These are phyloP conservation scores for Hypomecis atomaria DNA, from an alignment of 2,888 invertebrate species.

Conservation along the genomic window DNA sequence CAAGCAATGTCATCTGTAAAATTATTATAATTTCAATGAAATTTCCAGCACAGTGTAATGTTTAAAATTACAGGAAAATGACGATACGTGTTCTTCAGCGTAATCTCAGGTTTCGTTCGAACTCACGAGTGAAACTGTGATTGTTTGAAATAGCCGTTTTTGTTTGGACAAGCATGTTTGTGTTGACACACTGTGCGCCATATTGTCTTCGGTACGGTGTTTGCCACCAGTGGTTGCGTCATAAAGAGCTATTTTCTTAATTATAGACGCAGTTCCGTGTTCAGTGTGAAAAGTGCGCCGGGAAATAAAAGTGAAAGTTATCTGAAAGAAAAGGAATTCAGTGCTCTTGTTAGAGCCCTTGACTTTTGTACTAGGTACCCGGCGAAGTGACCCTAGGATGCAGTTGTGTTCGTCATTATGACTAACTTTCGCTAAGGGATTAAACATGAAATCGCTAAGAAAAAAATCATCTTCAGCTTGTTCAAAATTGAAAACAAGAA, in stretches of 20 bases:
- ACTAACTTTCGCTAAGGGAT: too few species aligned
- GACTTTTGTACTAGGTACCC: too few species aligned
- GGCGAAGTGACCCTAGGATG: too few species aligned
- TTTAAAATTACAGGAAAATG: background rate
- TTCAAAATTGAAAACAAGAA: too few species aligned
- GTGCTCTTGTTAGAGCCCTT: too few species aligned
- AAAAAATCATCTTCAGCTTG: too few species aligned
- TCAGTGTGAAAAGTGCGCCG: slow-evolving; percentile 2
- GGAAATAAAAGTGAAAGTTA: background rate
- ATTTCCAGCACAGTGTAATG: too few species aligned
- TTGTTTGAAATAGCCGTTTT: slow-evolving; percentile 54
- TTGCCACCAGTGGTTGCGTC: slow-evolving; percentile 30
- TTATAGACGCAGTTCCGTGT: slow-evolving; percentile 21
- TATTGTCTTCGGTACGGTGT: slow-evolving; percentile 45
- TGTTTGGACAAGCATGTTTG: slow-evolving; percentile 51
- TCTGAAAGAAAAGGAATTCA: too few species aligned
- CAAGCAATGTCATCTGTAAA: too few species aligned
- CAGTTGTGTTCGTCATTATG: too few species aligned
- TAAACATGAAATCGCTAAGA: too few species aligned
- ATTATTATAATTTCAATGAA: too few species aligned
- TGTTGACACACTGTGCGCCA: slow-evolving; percentile 43
- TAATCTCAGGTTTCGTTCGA: slow-evolving; percentile 46
- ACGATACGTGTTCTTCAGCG: slow-evolving; percentile 37
- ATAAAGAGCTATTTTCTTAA: slow-evolving; percentile 32
- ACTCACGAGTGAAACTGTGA: slow-evolving; percentile 50